Evolutionary conservation across 1,140 invertebrate species (phyloP).

Genomic region (Hyles vespertilio): DNA sequence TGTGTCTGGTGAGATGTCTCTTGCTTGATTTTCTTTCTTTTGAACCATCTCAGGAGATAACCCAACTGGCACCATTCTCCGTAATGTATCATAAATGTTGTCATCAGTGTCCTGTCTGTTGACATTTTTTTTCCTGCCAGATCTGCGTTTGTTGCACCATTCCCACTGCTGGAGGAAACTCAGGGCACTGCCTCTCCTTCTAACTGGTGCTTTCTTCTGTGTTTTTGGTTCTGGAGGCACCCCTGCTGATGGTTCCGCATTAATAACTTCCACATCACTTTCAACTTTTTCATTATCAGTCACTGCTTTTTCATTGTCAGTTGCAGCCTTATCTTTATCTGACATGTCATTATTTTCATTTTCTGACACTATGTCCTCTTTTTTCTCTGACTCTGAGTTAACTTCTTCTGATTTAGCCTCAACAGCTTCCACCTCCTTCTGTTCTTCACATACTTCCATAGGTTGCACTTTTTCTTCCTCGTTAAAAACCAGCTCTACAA

Average conservation of each 20-base stretch:
- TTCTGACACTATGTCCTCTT: slow-evolving; percentile 50
- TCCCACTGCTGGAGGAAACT: slow-evolving; percentile 83
- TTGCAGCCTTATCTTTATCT: slow-evolving; percentile 57
- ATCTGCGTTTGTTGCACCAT: slow-evolving; percentile 83
- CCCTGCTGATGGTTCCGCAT: slow-evolving; percentile 28
- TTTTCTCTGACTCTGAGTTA: slow-evolving; percentile 42
- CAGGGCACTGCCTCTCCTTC: slow-evolving; percentile 80
- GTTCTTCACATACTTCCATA: slow-evolving; percentile 39
- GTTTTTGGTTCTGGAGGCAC: slow-evolving; percentile 54
- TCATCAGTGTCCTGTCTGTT: slow-evolving; percentile 72
- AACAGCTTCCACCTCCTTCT: slow-evolving; percentile 33
- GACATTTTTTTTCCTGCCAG: slow-evolving; percentile 77
- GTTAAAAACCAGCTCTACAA: slow-evolving; percentile 48
- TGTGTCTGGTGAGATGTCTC: slow-evolving; percentile 79
- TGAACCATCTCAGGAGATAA: slow-evolving; percentile 56
- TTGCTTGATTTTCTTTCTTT: slow-evolving; percentile 60
- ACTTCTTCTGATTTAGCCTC: slow-evolving; percentile 43
- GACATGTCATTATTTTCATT: slow-evolving; percentile 62
- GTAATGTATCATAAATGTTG: slow-evolving; percentile 80
- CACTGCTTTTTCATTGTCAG: slow-evolving; percentile 61
- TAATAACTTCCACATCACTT: slow-evolving; percentile 49
- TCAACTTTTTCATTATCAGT: slow-evolving; percentile 58
- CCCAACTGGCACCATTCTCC: slow-evolving; percentile 74
- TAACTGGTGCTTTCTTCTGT: slow-evolving; percentile 76
- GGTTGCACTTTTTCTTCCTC: slow-evolving; percentile 40